These are phyloP conservation scores for Brachycybe producta DNA, from an alignment of 2,888 invertebrate species.

Conservation along the genomic window DNA sequence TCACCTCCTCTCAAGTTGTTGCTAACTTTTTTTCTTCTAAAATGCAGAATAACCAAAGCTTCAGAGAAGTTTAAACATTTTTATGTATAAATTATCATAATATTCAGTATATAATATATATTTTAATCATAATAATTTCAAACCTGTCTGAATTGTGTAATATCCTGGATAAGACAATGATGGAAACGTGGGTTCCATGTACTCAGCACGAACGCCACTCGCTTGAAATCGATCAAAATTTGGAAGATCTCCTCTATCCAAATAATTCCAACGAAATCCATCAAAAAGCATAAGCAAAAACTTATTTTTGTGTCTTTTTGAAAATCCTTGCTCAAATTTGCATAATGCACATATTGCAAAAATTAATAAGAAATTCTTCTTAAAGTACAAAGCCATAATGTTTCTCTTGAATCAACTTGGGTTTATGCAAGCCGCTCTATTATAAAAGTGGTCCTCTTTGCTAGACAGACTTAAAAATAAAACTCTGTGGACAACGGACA, in stretches of 20 bases:
- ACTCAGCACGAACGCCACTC: constrained; percentile 8
- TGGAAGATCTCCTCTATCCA: neutral
- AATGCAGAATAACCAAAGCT: too few species aligned
- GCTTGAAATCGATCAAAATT: constrained; percentile 2
- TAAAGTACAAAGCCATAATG: neutral
- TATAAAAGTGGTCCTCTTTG: too few species aligned
- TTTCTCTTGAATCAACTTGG: too few species aligned
- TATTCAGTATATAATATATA: too few species aligned
- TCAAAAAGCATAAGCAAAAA: constrained; percentile 9
- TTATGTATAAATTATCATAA: too few species aligned
- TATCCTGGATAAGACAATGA: constrained; percentile 13
- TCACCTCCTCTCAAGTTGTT: too few species aligned
- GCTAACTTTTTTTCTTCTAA: too few species aligned
- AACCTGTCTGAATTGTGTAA: constrained; percentile 11
- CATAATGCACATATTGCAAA: neutral
- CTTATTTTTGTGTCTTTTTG: neutral
- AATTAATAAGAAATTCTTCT: neutral
- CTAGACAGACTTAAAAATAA: too few species aligned
- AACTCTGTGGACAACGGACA: too few species aligned
- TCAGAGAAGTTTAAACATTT: too few species aligned
- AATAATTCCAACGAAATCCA: constrained; percentile 16
- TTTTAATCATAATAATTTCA: too few species aligned
- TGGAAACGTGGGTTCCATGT: constrained; percentile 12
- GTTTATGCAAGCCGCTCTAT: too few species aligned
- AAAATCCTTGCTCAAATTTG: neutral